These are phyloP conservation scores for Pristiophorus japonicus DNA, from an alignment of 2,113 vertebrate genomes.

Conservation along the genomic window DNA sequence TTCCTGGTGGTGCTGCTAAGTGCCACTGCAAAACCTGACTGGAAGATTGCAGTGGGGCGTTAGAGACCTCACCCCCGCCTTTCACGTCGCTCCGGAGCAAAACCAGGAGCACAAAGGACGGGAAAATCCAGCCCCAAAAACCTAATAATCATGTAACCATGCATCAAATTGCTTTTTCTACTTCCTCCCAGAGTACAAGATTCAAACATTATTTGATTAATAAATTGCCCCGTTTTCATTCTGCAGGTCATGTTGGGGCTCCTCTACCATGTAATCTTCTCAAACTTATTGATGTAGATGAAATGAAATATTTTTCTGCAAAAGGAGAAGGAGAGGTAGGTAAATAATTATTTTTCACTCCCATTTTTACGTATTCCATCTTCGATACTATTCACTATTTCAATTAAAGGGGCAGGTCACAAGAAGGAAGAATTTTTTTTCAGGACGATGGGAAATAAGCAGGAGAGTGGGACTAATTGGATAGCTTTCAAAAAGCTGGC, in stretches of 20 bases:
- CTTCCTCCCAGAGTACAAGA: neutral
- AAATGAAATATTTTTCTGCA: conserved; percentile 89
- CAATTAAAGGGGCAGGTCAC: neutral
- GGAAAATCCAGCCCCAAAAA: no score
- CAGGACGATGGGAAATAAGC: neutral
- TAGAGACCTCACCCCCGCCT: no score
- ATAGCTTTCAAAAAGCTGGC: neutral
- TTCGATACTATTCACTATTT: neutral
- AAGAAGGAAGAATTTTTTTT: neutral
- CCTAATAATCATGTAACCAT: neutral
- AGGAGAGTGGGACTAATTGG: neutral
- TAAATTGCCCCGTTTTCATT: neutral
- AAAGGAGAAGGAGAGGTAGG: conserved; percentile 93
- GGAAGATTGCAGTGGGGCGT: no score
- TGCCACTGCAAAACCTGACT: no score
- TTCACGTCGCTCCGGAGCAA: no score
- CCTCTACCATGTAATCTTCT: conserved; percentile 93
- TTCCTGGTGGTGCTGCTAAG: no score
- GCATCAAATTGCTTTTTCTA: neutral
- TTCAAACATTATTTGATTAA: neutral
- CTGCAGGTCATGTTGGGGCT: conserved; percentile 87
- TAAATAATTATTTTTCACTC: neutral
- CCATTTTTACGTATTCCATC: neutral
- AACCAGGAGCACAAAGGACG: no score
- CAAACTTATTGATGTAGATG: conserved; percentile 83